These are phyloP conservation scores for Vanessa atalanta DNA, from an alignment of 1,140 invertebrate species.

Conservation along the genomic window DNA sequence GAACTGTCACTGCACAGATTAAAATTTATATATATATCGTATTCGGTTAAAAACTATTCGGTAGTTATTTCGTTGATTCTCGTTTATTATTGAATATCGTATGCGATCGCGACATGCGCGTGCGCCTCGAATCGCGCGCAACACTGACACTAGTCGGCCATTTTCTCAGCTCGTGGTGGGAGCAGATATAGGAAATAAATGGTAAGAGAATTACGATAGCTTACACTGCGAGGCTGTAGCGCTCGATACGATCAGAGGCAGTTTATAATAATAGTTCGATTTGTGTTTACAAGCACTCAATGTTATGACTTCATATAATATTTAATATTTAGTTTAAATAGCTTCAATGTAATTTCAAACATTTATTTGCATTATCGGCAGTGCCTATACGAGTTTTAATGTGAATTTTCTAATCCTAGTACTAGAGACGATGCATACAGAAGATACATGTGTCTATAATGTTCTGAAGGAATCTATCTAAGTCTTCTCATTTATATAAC, in stretches of 20 bases:
- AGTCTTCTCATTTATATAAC: no score
- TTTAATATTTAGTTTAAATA: neutral
- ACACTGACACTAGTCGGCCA: constrained; percentile 58
- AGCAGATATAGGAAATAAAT: constrained; percentile 57
- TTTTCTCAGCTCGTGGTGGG: constrained; percentile 54
- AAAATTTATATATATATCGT: constrained; percentile 36
- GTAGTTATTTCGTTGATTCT: constrained; percentile 41
- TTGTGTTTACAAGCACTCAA: constrained; percentile 33
- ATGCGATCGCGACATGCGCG: constrained; percentile 46
- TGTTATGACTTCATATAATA: constrained; percentile 29
- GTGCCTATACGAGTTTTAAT: no score
- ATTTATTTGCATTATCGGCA: no score
- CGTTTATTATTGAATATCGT: constrained; percentile 42
- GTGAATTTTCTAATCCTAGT: no score
- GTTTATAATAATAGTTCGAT: constrained; percentile 32
- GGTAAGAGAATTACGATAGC: constrained; percentile 49
- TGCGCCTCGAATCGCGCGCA: constrained; percentile 57
- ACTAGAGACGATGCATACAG: no score
- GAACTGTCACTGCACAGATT: constrained; percentile 56
- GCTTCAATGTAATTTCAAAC: neutral
- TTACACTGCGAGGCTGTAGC: constrained; percentile 24
- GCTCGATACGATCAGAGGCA: constrained; percentile 12
- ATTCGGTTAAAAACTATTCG: constrained; percentile 42
- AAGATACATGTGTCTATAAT: no score
- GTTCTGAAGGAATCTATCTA: no score